A percentile compares a stretch with the other conserved stretches of the same genome.
Conservation (phyloP, 2,888 invertebrate species). For the Chymomyza procnemis region DNA sequence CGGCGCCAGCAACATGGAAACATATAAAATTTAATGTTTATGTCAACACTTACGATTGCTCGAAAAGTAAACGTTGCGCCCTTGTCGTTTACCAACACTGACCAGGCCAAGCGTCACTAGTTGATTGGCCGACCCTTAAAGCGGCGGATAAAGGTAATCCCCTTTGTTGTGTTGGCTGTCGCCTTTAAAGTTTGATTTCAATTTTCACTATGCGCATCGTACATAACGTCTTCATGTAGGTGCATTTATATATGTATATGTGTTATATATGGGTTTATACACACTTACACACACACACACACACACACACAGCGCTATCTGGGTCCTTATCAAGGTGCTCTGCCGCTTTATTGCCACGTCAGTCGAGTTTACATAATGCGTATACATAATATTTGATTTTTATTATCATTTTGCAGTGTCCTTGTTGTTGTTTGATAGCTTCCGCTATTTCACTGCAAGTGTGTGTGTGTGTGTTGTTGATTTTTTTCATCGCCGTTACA, state of each 20-base stretch:
- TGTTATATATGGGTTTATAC: too few relatives aligned
- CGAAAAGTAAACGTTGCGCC: slow-evolving; percentile 1
- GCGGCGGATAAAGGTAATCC: slow-evolving; percentile 24
- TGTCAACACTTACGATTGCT: slow-evolving; percentile 65
- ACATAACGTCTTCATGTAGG: slow-evolving; percentile 65
- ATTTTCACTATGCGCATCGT: slow-evolving; percentile 49
- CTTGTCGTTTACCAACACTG: slow-evolving; percentile 32
- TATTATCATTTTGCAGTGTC: slow-evolving; percentile 43
- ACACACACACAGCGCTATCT: slow-evolving; percentile 13
- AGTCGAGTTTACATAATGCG: slow-evolving; percentile 32
- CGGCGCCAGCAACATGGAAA: slow-evolving; percentile 36
- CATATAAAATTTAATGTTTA: slow-evolving; percentile 67
- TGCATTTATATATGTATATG: too few relatives aligned
- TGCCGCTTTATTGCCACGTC: slow-evolving; percentile 37
- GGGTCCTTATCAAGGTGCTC: slow-evolving; percentile 12
- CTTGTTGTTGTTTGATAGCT: slow-evolving; percentile 4
- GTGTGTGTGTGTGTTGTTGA: slow-evolving; percentile 12
- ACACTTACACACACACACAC: slow-evolving; percentile 56
- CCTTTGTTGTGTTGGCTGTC: neutral
- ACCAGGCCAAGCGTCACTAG: slow-evolving; percentile 35
- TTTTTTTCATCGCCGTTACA: neutral
- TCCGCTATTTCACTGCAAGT: neutral
- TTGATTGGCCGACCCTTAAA: slow-evolving; percentile 66
- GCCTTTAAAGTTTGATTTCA: slow-evolving; percentile 57
- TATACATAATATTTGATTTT: slow-evolving; percentile 63